Evolutionary conservation across 2,888 invertebrate genomes (phyloP), one percentile per base, ranked within the genome.

Genomic region (Falcaria lacertinaria): DNA sequence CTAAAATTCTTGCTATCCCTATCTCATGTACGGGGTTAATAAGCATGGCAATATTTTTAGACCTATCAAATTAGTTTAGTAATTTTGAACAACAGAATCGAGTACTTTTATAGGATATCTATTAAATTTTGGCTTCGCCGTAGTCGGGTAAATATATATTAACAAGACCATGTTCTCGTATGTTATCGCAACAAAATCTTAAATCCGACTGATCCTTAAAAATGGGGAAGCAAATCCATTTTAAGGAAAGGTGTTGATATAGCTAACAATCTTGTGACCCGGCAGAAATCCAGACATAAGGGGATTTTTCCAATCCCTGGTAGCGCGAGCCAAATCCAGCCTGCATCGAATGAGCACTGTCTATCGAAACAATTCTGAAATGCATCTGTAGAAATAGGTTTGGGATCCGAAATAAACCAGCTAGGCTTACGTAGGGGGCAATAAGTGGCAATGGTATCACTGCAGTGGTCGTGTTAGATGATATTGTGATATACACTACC

Each of bases 291-390:
- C 57, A 41, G 48, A 62, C 58, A 59, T 50, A 50, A 62, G 57
- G 50, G 64, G 60, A 66, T 69, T 60, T 48, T 45, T 58, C 64
- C 64, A 65, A 68, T 67, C 67, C 63, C 52, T 56, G 59, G 52
- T 58, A 50, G 57, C 53, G 55, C 47, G 52, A 42, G 46, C 52
- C 45, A 63, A 68, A 64, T 61, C 65, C 57, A 34, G 48, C 53
- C 52, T 55, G 57, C 50, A 40, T 4, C 19, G 40, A 33, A 41
- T 50, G 47, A 44, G 57, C 53, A 58, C 50, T 62, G 60, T 57
- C 55, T 44, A 46, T 53, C 40, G 51, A 40, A 53, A 57, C 57
- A 50, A 48, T 53, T 52, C 45, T 47, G 42, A 47, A 61, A 53
- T 50, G 51, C 49, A 48, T 39, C 14, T 15, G 37, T 22, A 37